These are phyloP conservation scores for Oreochromis aureus DNA, from an alignment of 2,113 vertebrate species.

Conservation along the genomic window DNA sequence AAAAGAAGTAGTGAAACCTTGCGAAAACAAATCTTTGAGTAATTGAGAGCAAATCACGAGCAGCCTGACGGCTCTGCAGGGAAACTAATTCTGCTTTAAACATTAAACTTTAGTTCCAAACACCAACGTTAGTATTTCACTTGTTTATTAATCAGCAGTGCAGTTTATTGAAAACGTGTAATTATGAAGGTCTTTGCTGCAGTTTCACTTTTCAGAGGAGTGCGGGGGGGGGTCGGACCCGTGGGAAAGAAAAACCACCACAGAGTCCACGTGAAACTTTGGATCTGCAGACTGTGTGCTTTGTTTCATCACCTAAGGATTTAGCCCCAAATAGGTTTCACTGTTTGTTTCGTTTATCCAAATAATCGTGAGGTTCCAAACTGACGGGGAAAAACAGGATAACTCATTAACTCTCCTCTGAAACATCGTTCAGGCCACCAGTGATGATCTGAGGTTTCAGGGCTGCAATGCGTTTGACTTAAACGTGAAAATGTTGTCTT, in stretches of 20 bases:
- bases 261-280: neutral
- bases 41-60: neutral
- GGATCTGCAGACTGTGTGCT: neutral
- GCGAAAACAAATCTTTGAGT: neutral
- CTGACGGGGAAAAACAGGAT: neutral
- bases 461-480: neutral
- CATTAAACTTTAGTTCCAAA: neutral
- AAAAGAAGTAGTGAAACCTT: neutral
- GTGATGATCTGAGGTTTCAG: neutral
- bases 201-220: neutral
- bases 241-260: neutral
- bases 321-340: neutral
- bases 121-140: neutral
- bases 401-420: neutral
- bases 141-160: neutral
- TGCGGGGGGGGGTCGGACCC: neutral
- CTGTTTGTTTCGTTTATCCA: neutral
- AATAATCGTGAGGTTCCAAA: accelerated
- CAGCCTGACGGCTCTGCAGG: neutral
- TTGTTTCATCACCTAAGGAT: accelerated
- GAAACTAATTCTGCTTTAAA: neutral
- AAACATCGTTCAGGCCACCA: neutral
- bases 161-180: neutral
- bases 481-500: neutral
- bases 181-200: neutral